Conservation (phyloP, 2,888 invertebrate species). For the Pheosia tremula region DNA sequence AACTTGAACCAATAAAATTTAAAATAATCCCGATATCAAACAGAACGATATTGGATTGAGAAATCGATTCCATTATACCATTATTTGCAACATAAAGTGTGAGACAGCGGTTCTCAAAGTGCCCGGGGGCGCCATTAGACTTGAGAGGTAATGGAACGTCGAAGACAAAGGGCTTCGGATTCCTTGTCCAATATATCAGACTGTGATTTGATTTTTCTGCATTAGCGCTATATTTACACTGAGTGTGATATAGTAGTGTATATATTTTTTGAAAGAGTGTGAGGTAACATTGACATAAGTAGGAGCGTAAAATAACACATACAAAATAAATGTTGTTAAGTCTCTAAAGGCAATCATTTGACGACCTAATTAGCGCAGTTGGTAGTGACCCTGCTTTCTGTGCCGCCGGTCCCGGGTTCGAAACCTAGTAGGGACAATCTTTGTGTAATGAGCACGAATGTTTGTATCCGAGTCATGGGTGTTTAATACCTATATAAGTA, state of each 20-base stretch:
- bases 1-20: background rate
- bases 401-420: no score
- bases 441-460: no score
- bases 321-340: no score
- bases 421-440: no score
- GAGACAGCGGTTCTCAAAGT: conserved; percentile 6
- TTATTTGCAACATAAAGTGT: conserved; percentile 3
- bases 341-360: no score
- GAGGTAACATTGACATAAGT: no score
- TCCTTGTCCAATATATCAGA: background rate
- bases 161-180: conserved; percentile 5
- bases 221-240: background rate
- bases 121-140: conserved; percentile 2
- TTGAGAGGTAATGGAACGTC: conserved; percentile 3
- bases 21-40: conserved; percentile 1
- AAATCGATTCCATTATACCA: conserved; percentile 3
- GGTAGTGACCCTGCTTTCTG: no score
- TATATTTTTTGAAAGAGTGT: background rate
- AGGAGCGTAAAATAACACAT: no score
- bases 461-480: no score
- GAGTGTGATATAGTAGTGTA: background rate
- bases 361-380: no score
- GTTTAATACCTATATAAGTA: no score
- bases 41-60: conserved; percentile 4
- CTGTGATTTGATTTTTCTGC: conserved; percentile 1